Conservation (phyloP, 2,888 invertebrate genomes). For the Lithophane ornitopus region DNA sequence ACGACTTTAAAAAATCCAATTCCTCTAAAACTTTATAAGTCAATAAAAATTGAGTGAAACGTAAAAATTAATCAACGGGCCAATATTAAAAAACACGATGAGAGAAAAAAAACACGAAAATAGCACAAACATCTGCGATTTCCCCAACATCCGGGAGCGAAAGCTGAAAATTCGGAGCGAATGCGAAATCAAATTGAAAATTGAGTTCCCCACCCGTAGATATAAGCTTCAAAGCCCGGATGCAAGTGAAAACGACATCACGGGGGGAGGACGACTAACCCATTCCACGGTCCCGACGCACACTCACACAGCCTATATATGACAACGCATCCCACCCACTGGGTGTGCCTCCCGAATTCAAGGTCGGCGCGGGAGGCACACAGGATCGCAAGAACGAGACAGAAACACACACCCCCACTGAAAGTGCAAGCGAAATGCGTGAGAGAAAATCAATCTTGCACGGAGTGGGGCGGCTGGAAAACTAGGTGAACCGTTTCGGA, state of each 20-base stretch:
- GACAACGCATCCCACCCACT: conserved; percentile 70
- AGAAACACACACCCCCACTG: conserved; percentile 77
- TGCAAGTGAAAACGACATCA: conserved; percentile 88
- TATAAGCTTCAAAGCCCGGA: conserved; percentile 82
- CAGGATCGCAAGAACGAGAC: conserved; percentile 78
- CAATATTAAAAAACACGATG: conserved; percentile 55
- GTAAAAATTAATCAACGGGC: conserved; percentile 42
- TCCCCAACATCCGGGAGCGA: conserved; percentile 72
- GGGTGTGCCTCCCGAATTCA: conserved; percentile 82
- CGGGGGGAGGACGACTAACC: conserved; percentile 81
- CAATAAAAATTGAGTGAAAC: conserved; percentile 35
- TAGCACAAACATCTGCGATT: conserved; percentile 66
- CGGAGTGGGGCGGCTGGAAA: conserved; percentile 82
- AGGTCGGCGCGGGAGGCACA: conserved; percentile 85
- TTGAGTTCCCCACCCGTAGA: conserved; percentile 76
- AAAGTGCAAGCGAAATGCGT: conserved; percentile 89
- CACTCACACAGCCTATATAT: conserved; percentile 72
- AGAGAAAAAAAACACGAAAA: conserved; percentile 54
- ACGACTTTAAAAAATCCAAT: conserved; percentile 26
- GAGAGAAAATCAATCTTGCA: conserved; percentile 90
- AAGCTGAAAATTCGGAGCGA: conserved; percentile 74
- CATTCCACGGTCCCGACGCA: conserved; percentile 80
- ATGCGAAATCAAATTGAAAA: conserved; percentile 84
- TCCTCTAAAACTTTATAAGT: conserved; percentile 38
- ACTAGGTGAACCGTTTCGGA: conserved; percentile 88